phyloP scores from a whole-genome alignment of 2,888 invertebrate species.

The Sclerodermus sp. region DNA sequence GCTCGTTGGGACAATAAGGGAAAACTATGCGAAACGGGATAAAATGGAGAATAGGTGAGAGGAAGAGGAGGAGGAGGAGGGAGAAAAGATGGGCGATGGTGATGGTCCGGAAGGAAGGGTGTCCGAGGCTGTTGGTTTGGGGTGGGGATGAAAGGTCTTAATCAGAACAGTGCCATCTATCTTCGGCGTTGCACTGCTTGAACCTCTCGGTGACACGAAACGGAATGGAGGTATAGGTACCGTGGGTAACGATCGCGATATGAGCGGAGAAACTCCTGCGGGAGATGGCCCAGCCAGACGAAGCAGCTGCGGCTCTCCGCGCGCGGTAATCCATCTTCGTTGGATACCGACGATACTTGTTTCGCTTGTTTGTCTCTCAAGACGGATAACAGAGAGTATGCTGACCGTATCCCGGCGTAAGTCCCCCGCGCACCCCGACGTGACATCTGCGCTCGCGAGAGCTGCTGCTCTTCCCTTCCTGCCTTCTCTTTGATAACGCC shows the following conservation, averaged over 20 bases:
- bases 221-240: constrained; percentile 21
- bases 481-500: too few relatives aligned
- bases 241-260: constrained; percentile 36
- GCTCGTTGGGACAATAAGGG: too few relatives aligned
- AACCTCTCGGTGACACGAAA: constrained; percentile 26
- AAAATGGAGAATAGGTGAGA: too few relatives aligned
- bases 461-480: background rate
- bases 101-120: too few relatives aligned
- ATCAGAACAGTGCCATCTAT: constrained; percentile 27
- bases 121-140: too few relatives aligned
- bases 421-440: background rate
- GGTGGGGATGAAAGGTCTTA: constrained; percentile 20
- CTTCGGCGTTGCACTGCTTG: constrained; percentile 24
- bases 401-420: constrained; percentile 8
- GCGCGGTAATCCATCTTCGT: constrained; percentile 45
- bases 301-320: constrained; percentile 33
- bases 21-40: too few relatives aligned
- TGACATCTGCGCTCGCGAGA: background rate
- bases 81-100: too few relatives aligned
- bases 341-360: constrained; percentile 36
- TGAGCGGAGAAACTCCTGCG: constrained; percentile 25
- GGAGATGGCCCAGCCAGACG: constrained; percentile 25
- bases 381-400: constrained; percentile 37
- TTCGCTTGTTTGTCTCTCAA: constrained; percentile 44
- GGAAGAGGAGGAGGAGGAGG: too few relatives aligned